A percentile compares a stretch with the other conserved stretches of the same genome.
Evolutionary conservation across 2,888 invertebrate genomes (phyloP).

Genomic region (Andrena dorsata): DNA sequence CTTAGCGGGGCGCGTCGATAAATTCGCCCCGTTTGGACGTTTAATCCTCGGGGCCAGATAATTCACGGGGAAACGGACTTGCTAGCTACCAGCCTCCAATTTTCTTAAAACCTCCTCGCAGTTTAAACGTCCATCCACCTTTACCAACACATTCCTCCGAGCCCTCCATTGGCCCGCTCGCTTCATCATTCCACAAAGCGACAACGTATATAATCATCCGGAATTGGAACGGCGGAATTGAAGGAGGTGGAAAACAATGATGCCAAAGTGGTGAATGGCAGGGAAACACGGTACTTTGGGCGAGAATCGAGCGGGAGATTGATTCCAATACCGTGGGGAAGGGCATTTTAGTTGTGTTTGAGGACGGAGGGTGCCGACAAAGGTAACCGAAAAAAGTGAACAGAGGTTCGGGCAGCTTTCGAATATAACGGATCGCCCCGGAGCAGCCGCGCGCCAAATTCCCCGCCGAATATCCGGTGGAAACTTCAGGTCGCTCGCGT

Average conservation of each 20-base stretch:
- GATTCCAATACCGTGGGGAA: slow-evolving; percentile 1
- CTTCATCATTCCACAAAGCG: no score
- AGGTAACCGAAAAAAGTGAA: slow-evolving; percentile 33
- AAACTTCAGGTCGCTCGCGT: slow-evolving; percentile 24
- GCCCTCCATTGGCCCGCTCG: background rate
- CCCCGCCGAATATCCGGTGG: slow-evolving; percentile 1
- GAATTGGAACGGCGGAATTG: no score
- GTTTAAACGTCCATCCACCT: slow-evolving; percentile 35
- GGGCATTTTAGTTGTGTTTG: slow-evolving; percentile 14
- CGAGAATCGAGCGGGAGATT: no score
- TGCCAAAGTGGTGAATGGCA: no score
- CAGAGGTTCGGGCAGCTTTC: slow-evolving; percentile 15
- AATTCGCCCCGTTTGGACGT: slow-evolving; percentile 42
- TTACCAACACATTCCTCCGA: background rate
- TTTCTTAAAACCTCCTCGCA: slow-evolving; percentile 31
- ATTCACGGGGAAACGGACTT: slow-evolving; percentile 44
- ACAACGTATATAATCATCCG: no score
- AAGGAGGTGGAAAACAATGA: no score
- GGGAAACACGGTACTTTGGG: background rate
- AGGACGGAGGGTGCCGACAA: background rate
- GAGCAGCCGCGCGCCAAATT: slow-evolving; percentile 5
- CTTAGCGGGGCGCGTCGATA: slow-evolving; percentile 48
- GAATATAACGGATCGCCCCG: slow-evolving; percentile 33
- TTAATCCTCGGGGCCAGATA: slow-evolving; percentile 56
- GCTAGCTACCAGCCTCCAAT: slow-evolving; percentile 52